These are phyloP conservation scores for Tipula unca DNA, from an alignment of 2,888 invertebrate genomes.

Conservation along the genomic window DNA sequence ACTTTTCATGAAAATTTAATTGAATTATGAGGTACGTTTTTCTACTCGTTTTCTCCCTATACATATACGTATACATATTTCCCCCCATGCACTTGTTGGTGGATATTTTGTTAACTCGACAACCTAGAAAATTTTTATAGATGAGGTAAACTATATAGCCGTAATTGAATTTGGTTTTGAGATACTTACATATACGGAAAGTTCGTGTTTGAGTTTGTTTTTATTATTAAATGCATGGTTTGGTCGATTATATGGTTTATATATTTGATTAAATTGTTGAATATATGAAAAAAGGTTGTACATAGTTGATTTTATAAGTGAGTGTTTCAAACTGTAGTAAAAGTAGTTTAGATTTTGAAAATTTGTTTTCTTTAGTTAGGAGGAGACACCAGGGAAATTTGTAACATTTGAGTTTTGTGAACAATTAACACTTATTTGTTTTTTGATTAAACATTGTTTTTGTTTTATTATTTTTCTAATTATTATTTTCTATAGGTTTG, in stretches of 20 bases:
- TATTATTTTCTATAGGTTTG: too few species aligned
- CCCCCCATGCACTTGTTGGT: too few species aligned
- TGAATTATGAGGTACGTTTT: neutral
- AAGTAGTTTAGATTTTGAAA: too few species aligned
- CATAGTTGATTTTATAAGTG: neutral
- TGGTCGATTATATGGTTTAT: neutral
- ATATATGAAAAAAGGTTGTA: neutral
- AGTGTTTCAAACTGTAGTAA: neutral
- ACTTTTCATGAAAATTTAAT: neutral
- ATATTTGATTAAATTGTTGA: neutral
- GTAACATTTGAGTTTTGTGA: too few species aligned
- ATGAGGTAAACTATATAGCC: neutral
- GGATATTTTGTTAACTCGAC: neutral
- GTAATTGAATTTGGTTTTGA: neutral
- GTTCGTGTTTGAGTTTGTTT: neutral
- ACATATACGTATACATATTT: too few species aligned
- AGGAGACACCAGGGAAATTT: too few species aligned
- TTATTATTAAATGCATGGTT: neutral
- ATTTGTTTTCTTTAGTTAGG: too few species aligned
- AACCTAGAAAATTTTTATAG: neutral
- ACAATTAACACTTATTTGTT: too few species aligned
- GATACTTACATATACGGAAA: neutral
- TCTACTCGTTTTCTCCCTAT: neutral
- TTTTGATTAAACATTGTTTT: too few species aligned
- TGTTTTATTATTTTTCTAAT: too few species aligned